Base-by-base conservation (phyloP, 2,113 vertebrate species). In the Macquaria australasica region DNA sequence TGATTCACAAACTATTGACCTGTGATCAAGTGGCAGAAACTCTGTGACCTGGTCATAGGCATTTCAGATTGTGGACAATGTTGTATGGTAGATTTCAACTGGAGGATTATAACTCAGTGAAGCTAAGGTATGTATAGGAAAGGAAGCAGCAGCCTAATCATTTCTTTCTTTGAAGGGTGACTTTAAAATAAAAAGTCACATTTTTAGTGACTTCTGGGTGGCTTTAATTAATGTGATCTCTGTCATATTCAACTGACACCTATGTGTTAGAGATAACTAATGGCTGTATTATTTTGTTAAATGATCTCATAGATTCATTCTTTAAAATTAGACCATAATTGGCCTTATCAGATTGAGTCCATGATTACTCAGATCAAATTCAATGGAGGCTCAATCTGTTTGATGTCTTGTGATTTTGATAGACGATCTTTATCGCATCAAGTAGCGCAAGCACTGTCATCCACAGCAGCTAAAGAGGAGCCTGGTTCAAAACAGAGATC, bases 301-400 rank as follows among this genome's bases (percentile, higher is more conserved):
- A 79, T 59, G 3, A 79, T 55, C 82, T 66, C 66, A 37, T 10
- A 72, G 73, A 79, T 60, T 37, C 15, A 23, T 66, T 73, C 71
- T 81, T 79, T 72, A 67, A 87, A 83, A 76, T 82, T 25, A 71
- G 64, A 53, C 74, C 67, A 76, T 34, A 75, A 85, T 88, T 77
- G 80, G 41, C 25, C 63, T 62, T 34, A 86, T 86, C 56, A 74
- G 59, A 79, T 77, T 39, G 34, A 66, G 62, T 59, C 58, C 55
- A 10, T 56, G 58, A 77, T 91, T 83, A 81, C 37, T 3, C 43
- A 43, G n/a, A 73, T 86, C 58, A 64, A 41, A 83, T 77, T 89
- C 73, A 79, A 10, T 18, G 51, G 28, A 71, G 23, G 31, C 7
- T 72, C 18, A 0, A 77, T 87, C 75, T 23, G 45, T 66, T 62